Evolutionary conservation across 2,797 vertebrate genomes (phyloP).

Genomic region (Anguilla obscura): DNA sequence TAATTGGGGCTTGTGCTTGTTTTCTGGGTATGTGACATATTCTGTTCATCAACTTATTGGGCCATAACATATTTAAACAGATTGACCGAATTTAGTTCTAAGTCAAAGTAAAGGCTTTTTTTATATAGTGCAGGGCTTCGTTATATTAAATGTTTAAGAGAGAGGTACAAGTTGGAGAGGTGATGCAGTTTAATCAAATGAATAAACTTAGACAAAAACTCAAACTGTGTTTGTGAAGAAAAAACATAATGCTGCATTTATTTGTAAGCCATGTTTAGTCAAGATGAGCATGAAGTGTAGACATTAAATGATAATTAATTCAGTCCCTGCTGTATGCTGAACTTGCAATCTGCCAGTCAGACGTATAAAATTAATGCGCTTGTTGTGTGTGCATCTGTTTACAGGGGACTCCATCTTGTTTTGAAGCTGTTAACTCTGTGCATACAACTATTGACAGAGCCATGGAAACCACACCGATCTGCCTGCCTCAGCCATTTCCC

Average conservation of each 20-base stretch:
- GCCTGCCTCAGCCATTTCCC: not conserved
- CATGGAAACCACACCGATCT: constrained; percentile 5
- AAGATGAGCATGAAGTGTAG: not conserved
- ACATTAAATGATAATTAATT: not conserved
- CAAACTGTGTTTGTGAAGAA: not conserved
- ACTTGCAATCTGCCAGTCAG: not conserved
- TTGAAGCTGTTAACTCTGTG: constrained; percentile 10
- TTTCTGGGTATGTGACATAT: not conserved
- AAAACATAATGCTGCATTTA: not conserved
- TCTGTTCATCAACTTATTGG: not conserved
- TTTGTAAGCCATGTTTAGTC: not conserved
- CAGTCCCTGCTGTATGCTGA: not conserved
- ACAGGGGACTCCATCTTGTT: constrained; percentile 11
- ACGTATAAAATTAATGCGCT: not conserved
- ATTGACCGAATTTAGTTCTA: not conserved
- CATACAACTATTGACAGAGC: not conserved
- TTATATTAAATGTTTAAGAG: not conserved
- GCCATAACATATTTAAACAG: not conserved
- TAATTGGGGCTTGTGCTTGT: not conserved
- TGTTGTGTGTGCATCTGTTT: not conserved
- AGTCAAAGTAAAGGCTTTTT: not conserved
- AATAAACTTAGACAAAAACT: too few species aligned
- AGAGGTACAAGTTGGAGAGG: not conserved
- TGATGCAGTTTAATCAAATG: not conserved
- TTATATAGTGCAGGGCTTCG: not conserved